Evolutionary conservation across 2,113 vertebrate species (phyloP).

Genomic region (Burhinus oedicnemus): DNA sequence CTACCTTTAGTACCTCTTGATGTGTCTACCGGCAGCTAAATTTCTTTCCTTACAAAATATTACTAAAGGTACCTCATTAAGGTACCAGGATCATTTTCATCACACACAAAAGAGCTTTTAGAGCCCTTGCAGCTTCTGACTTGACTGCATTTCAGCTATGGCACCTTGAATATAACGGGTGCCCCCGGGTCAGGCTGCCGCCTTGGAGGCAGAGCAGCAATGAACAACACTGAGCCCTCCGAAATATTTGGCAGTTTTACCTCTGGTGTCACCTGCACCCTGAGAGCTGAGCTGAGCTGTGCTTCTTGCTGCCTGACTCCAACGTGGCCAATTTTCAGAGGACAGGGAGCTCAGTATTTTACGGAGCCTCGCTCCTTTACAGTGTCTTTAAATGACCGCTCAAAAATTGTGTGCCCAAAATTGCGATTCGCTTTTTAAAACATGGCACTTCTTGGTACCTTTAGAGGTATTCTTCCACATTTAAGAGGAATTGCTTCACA

Average conservation of each 20-base stretch:
- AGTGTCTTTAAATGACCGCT: not conserved
- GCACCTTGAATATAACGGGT: not conserved
- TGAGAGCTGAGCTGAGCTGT: not conserved
- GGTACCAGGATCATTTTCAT: not conserved
- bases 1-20: not conserved
- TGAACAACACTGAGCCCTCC: not conserved
- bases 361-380: not conserved
- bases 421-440: not conserved
- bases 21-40: not conserved
- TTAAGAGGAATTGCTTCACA: not conserved
- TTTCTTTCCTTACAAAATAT: not conserved
- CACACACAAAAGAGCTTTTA: not conserved
- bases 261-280: not conserved
- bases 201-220: not conserved
- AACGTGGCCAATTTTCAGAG: fast-evolving
- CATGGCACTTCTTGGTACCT: not conserved
- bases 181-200: not conserved
- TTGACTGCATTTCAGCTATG: not conserved
- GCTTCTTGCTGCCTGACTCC: not conserved
- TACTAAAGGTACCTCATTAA: not conserved
- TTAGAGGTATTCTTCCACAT: not conserved
- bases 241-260: not conserved
- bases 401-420: not conserved
- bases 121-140: not conserved
- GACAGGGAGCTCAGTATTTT: not conserved